Percentiles rank a stretch among this genome's conserved stretches.
These are phyloP conservation scores for Sebastes itinus DNA, from an alignment of 2,797 vertebrate genomes.

Conservation along the genomic window DNA sequence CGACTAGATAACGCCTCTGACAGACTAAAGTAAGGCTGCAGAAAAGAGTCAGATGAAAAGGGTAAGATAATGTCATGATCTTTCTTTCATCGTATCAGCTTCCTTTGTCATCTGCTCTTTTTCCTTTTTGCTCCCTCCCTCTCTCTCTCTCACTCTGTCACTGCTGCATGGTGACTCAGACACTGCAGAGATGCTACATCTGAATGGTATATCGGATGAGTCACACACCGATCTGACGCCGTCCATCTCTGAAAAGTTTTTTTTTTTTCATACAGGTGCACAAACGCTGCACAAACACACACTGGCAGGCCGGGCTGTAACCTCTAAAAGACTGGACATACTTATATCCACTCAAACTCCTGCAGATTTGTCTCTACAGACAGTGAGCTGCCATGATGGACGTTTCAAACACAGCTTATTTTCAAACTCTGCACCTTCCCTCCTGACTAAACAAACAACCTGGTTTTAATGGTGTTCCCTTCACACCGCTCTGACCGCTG, in stretches of 20 bases:
- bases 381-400: conserved; percentile 32
- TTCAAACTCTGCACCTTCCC: conserved; percentile 19
- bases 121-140: conserved; percentile 24
- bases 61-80: conserved; percentile 58
- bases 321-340: neutral
- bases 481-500: conserved; percentile 52
- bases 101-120: conserved; percentile 58
- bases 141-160: conserved; percentile 55
- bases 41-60: conserved; percentile 58
- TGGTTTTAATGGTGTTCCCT: conserved; percentile 56
- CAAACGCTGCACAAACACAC: conserved; percentile 8
- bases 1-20: conserved; percentile 6
- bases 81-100: conserved; percentile 64
- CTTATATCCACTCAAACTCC: conserved; percentile 15
- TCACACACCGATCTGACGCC: conserved; percentile 60
- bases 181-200: conserved; percentile 77
- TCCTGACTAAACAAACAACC: conserved; percentile 49
- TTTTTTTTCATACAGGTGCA: neutral
- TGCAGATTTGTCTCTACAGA: neutral
- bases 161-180: conserved; percentile 83
- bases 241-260: conserved; percentile 49
- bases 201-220: conserved; percentile 74
- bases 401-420: conserved; percentile 30
- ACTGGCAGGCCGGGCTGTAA: neutral
- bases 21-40: conserved; percentile 34